These are phyloP conservation scores for Ectropis crepuscularia DNA, from an alignment of 2,888 invertebrate species.

Conservation along the genomic window DNA sequence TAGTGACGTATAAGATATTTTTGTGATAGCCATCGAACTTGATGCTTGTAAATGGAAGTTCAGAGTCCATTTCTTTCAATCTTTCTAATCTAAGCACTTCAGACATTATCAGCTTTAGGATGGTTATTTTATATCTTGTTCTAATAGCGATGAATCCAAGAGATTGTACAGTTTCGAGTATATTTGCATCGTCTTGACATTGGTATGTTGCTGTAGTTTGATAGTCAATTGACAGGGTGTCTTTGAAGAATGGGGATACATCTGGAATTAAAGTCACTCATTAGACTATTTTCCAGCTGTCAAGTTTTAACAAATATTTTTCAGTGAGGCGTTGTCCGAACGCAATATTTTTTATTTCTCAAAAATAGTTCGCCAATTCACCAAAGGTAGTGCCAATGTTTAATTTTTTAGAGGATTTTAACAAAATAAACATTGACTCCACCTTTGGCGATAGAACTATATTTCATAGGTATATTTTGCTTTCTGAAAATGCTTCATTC, in stretches of 20 bases:
- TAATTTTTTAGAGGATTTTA: too few species aligned
- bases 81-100: slow-evolving; percentile 56
- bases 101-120: slow-evolving; percentile 59
- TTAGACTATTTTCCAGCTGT: background rate
- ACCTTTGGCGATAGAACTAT: too few species aligned
- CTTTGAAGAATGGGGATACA: slow-evolving; percentile 61
- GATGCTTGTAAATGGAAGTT: slow-evolving; percentile 69
- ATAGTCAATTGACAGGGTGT: slow-evolving; percentile 49
- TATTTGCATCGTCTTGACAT: slow-evolving; percentile 59
- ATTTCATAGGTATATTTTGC: too few species aligned
- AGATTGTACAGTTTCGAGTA: slow-evolving; percentile 70
- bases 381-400: too few species aligned
- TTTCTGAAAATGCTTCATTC: too few species aligned
- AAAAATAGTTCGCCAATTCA: too few species aligned
- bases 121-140: slow-evolving; percentile 65
- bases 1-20: slow-evolving; percentile 70
- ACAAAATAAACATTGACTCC: too few species aligned
- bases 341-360: too few species aligned
- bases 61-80: slow-evolving; percentile 63
- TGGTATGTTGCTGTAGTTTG: slow-evolving; percentile 54
- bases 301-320: background rate
- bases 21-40: slow-evolving; percentile 71
- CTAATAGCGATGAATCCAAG: slow-evolving; percentile 67
- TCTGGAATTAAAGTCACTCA: slow-evolving; percentile 57
- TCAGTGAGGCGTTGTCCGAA: background rate